phyloP scores from a whole-genome alignment of 1,140 invertebrate species.

The Luehdorfia chinensis region DNA sequence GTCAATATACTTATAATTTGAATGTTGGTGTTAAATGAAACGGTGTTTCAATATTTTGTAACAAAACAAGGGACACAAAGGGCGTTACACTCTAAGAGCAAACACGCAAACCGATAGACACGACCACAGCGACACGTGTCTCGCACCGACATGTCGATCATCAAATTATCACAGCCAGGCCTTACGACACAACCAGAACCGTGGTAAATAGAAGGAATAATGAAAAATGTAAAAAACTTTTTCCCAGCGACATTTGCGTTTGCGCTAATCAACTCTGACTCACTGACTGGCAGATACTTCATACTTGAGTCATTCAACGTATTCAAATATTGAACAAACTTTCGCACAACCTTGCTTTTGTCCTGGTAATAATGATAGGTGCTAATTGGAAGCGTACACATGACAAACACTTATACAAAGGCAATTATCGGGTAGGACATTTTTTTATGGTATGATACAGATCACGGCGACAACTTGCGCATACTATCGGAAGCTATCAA shows the following conservation, averaged over 20 bases:
- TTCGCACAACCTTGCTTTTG: background rate
- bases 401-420: too few relatives aligned
- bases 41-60: constrained; percentile 76
- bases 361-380: constrained; percentile 1
- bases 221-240: background rate
- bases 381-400: too few relatives aligned
- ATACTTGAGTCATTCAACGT: constrained; percentile 5
- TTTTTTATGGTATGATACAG: too few relatives aligned
- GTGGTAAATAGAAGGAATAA: background rate
- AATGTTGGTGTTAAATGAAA: constrained; percentile 72
- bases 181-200: constrained; percentile 21
- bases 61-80: constrained; percentile 75
- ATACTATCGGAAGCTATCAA: too few relatives aligned
- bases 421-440: too few relatives aligned
- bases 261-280: too few relatives aligned
- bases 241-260: background rate
- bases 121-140: constrained; percentile 41
- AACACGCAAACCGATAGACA: constrained; percentile 46
- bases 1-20: constrained; percentile 68
- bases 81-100: constrained; percentile 67
- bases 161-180: constrained; percentile 48
- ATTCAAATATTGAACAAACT: constrained; percentile 4
- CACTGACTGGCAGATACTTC: constrained; percentile 5
- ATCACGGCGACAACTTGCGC: too few relatives aligned
- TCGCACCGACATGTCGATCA: constrained; percentile 36